Conservation (phyloP, 2,888 invertebrate species). For the Drosophila formosana region DNA sequence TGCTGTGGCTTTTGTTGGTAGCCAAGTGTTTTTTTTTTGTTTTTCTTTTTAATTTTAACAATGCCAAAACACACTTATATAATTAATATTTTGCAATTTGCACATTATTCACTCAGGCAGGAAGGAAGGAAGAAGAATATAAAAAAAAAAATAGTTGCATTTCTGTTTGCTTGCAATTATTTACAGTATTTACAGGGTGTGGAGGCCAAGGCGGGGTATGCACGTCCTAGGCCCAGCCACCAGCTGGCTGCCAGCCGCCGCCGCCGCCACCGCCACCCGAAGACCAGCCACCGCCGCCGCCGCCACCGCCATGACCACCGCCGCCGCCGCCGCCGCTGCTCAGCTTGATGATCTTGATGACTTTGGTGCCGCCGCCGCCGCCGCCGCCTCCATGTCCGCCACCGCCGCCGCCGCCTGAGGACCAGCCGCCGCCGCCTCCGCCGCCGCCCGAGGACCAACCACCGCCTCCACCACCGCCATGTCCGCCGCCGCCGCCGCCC, state of each 20-base stretch:
- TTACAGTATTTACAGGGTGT: conserved; percentile 70
- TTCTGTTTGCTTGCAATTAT: conserved; percentile 41
- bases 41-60: conserved; percentile 4
- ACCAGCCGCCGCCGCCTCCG: conserved; percentile 42
- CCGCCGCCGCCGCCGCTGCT: conserved; percentile 59
- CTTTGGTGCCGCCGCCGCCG: conserved; percentile 57
- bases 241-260: conserved; percentile 76
- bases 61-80: conserved; percentile 28
- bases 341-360: conserved; percentile 57
- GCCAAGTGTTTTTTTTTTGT: not conserved
- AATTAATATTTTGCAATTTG: conserved; percentile 3
- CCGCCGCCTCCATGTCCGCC: conserved; percentile 46
- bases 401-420: conserved; percentile 52
- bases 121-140: conserved; percentile 15
- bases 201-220: not conserved
- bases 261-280: conserved; percentile 66
- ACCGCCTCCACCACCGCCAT: conserved; percentile 50
- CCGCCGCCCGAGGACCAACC: conserved; percentile 35
- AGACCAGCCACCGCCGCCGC: conserved; percentile 58
- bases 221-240: conserved; percentile 77
- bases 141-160: conserved; percentile 12
- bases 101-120: conserved; percentile 1
- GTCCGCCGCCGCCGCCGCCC: conserved; percentile 49
- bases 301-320: conserved; percentile 27
- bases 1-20: conserved; percentile 4